Base-by-base conservation (phyloP, 2,797 vertebrate genomes). In the Eulemur mongoz region DNA sequence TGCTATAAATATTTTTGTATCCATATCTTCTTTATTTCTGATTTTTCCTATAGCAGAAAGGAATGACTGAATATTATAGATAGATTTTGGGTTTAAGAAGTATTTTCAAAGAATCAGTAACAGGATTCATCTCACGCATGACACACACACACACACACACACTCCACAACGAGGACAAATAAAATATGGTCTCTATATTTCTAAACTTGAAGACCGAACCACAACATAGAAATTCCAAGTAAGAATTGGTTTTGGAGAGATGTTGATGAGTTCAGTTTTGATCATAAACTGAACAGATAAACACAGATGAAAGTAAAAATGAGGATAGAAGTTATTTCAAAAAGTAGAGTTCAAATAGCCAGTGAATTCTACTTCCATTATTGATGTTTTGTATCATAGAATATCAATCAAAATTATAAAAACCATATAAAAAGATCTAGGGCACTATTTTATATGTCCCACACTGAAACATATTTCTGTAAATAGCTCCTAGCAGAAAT, bases 21-120 rank as follows among this genome's bases (percentile, higher is more conserved):
- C 12, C 17, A 63, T 38, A 23, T 63, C 63, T 3, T 45, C 20
- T 89, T 96, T 96, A 59, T 65, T 91, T 95, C 23, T 93, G 17
- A 83, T 59, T 89, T 79, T 91, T 84, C 59, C 25, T 91, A 52
- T 61, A 67, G 75, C 23, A 90, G 52, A 73, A 91, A 89, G 40
- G 59, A 87, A 81, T 90, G 69, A 61, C 18, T 89, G 35, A 95
- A 18, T 63, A n/a, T n/a, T 72, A 78, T 57, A 67, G 70, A 32
- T 25, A 83, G 52, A 93, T 59, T 96, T 97, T 81, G 83, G 76
- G 65, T 79, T 54, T 91, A 91, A 45, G 70, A 86, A 81, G 50
- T 25, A 30, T 91, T 96, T 96, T 89, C 38, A 52, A 48, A 92
- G 40, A 40, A 88, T 61, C 35, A 80, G 2, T 75, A 73, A 59